phyloP scores from a whole-genome alignment of 2,888 invertebrate genomes.

The Hanleya hanleyi region DNA sequence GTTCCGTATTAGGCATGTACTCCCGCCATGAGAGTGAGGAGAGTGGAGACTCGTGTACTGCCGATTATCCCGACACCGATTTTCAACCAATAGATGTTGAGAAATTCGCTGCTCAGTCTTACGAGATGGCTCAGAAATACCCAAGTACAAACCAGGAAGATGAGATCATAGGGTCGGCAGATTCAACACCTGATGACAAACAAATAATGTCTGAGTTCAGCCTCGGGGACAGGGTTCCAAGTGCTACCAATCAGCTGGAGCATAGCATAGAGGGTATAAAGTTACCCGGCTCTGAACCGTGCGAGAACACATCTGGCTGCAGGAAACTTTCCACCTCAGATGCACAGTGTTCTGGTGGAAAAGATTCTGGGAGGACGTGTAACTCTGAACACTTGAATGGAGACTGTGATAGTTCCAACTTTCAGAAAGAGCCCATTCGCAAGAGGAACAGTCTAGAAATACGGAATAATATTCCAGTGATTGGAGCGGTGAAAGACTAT shows the following conservation, averaged over 20 bases:
- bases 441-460: constrained; percentile 70
- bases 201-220: neutral
- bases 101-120: constrained; percentile 30
- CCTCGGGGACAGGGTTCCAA: neutral
- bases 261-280: neutral
- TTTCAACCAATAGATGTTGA: constrained; percentile 50
- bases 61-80: constrained; percentile 54
- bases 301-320: neutral
- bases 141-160: neutral
- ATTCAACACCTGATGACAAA: constrained; percentile 8
- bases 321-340: neutral
- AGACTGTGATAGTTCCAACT: neutral
- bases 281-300: neutral
- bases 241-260: neutral
- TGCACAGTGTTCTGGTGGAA: neutral
- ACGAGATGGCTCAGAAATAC: constrained; percentile 5
- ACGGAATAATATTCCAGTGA: constrained; percentile 68
- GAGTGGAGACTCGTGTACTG: constrained; percentile 60
- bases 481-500: constrained; percentile 64
- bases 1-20: constrained; percentile 32
- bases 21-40: constrained; percentile 64
- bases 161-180: constrained; percentile 1
- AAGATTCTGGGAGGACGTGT: neutral
- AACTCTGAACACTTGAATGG: neutral
- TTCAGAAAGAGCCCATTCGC: constrained; percentile 38